Evolutionary conservation across 2,888 invertebrate genomes (phyloP).

Genomic region (Macaria liturata): DNA sequence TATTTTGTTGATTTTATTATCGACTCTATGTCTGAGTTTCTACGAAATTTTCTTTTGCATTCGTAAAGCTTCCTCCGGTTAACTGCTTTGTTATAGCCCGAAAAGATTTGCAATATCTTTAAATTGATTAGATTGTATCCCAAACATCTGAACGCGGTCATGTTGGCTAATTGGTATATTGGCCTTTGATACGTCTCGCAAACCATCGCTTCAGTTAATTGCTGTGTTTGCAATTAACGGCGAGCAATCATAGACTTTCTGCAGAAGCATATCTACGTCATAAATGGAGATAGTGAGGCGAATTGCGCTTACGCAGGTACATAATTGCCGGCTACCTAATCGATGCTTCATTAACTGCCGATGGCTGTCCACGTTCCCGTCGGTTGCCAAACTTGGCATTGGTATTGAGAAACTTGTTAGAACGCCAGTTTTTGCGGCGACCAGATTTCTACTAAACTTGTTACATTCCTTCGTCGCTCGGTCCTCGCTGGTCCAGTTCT

Average conservation of each 20-base stretch:
- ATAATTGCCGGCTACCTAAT: conserved; percentile 1
- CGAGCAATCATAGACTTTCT: neutral
- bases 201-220: too few species aligned
- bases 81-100: too few species aligned
- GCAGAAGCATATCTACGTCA: neutral
- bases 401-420: conserved; percentile 75
- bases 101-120: too few species aligned
- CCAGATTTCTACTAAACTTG: conserved; percentile 67
- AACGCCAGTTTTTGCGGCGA: conserved; percentile 60
- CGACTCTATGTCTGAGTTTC: too few species aligned
- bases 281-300: neutral
- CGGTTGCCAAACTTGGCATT: conserved; percentile 62
- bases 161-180: too few species aligned
- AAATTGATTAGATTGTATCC: too few species aligned
- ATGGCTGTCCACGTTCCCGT: conserved; percentile 50
- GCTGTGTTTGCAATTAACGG: too few species aligned
- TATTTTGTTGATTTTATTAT: too few species aligned
- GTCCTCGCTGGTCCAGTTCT: conserved; percentile 46
- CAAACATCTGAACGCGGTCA: too few species aligned
- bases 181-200: too few species aligned
- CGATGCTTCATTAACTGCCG: conserved; percentile 21
- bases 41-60: too few species aligned
- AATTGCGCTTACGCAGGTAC: neutral
- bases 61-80: too few species aligned
- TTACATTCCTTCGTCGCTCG: conserved; percentile 45